These are phyloP conservation scores for Dolichopus griseipennis DNA, from an alignment of 2,888 invertebrate species.

Conservation along the genomic window DNA sequence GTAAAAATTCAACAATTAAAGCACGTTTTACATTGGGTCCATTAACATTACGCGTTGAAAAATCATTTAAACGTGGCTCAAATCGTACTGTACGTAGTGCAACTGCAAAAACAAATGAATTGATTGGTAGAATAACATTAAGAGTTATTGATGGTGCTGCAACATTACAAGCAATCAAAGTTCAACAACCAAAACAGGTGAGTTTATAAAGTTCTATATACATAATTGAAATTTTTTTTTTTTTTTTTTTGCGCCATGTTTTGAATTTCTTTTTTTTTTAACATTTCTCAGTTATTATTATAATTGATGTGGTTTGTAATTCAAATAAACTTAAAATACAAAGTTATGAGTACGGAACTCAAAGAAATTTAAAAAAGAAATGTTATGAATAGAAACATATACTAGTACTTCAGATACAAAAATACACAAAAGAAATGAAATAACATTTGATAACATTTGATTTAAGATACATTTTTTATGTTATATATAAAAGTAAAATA, in stretches of 20 bases:
- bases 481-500: no score
- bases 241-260: background rate
- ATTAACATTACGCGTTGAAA: slow-evolving; percentile 58
- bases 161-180: slow-evolving; percentile 72
- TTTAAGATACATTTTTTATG: no score
- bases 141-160: slow-evolving; percentile 72
- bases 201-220: slow-evolving; percentile 15
- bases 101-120: slow-evolving; percentile 79
- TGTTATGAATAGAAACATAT: no score
- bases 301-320: no score
- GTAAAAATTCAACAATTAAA: slow-evolving; percentile 71
- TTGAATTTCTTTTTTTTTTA: background rate
- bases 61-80: slow-evolving; percentile 61
- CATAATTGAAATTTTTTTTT: slow-evolving; percentile 7
- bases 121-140: slow-evolving; percentile 70
- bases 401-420: no score
- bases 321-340: no score
- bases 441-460: no score
- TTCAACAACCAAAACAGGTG: slow-evolving; percentile 81
- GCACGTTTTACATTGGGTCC: slow-evolving; percentile 76
- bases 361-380: no score
- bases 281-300: no score
- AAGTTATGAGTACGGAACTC: no score
- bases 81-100: slow-evolving; percentile 77
- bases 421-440: no score